These are phyloP conservation scores for Drosophila bocki DNA, from an alignment of 1,140 invertebrate genomes.

Conservation along the genomic window DNA sequence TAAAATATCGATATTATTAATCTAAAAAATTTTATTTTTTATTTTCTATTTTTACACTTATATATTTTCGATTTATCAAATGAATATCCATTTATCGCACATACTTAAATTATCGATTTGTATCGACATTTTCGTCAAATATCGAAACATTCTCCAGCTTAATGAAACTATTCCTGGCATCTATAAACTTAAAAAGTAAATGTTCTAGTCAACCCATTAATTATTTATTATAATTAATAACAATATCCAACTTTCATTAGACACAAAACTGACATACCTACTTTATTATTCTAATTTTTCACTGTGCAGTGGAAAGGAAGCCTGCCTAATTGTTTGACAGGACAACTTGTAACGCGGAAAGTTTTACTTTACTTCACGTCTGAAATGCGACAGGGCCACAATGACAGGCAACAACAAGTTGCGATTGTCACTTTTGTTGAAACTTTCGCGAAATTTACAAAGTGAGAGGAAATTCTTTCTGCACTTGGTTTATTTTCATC, in stretches of 20 bases:
- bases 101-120: too few species aligned
- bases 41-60: too few species aligned
- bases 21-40: too few species aligned
- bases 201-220: not conserved
- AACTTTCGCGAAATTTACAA: constrained; percentile 50
- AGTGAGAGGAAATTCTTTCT: constrained; percentile 27
- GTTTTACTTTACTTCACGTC: constrained; percentile 48
- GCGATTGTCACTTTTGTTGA: constrained; percentile 59
- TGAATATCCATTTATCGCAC: too few species aligned
- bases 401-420: constrained; percentile 58
- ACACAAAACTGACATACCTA: not conserved
- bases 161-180: too few species aligned
- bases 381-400: constrained; percentile 43
- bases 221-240: not conserved
- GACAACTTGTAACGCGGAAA: constrained; percentile 60
- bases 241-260: not conserved
- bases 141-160: not conserved
- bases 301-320: constrained; percentile 12
- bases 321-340: constrained; percentile 68
- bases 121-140: not conserved
- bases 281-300: not conserved
- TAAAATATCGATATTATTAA: too few species aligned
- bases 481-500: constrained; percentile 8
- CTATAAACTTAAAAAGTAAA: not conserved
- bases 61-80: too few species aligned